phyloP scores from a whole-genome alignment of 2,888 invertebrate species.

The Copidosoma aretas region DNA sequence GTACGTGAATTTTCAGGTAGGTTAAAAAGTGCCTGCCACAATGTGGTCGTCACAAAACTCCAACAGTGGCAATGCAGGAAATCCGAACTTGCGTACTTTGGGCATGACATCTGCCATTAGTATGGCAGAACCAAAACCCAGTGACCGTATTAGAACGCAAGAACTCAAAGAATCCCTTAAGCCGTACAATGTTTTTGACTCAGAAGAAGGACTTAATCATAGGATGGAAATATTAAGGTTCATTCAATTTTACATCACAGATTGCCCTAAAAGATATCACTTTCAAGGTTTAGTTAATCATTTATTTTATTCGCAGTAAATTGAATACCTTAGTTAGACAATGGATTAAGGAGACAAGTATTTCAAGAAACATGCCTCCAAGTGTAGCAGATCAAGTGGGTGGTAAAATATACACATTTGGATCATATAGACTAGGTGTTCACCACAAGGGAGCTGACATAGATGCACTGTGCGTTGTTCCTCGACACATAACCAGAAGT shows the following conservation, averaged over 20 bases:
- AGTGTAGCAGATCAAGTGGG: constrained; percentile 78
- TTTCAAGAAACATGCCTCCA: constrained; percentile 90
- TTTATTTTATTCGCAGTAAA: constrained; percentile 67
- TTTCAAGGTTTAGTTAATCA: background rate
- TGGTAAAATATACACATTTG: constrained; percentile 98
- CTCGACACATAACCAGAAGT: constrained; percentile 88
- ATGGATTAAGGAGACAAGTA: constrained; percentile 92
- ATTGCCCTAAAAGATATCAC: background rate
- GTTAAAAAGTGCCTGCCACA: background rate
- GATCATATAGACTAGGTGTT: constrained; percentile 94
- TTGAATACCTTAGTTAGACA: constrained; percentile 89
- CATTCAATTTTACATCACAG: constrained; percentile 58
- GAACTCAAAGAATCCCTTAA: constrained; percentile 80
- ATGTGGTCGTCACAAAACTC: constrained; percentile 57
- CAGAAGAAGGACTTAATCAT: constrained; percentile 88
- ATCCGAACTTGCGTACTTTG: constrained; percentile 71
- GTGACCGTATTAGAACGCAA: constrained; percentile 76
- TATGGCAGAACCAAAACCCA: constrained; percentile 80
- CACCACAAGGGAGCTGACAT: constrained; percentile 99
- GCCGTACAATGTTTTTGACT: constrained; percentile 89
- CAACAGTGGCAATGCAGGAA: constrained; percentile 63
- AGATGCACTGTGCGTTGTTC: constrained; percentile 97
- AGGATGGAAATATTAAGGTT: constrained; percentile 83
- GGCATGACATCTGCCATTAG: constrained; percentile 97
- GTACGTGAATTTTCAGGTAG: too few relatives aligned